Percentiles rank a stretch among this genome's conserved stretches.
Evolutionary conservation across 2,888 invertebrate species (phyloP).

Genomic region (Aricia artaxerxes): DNA sequence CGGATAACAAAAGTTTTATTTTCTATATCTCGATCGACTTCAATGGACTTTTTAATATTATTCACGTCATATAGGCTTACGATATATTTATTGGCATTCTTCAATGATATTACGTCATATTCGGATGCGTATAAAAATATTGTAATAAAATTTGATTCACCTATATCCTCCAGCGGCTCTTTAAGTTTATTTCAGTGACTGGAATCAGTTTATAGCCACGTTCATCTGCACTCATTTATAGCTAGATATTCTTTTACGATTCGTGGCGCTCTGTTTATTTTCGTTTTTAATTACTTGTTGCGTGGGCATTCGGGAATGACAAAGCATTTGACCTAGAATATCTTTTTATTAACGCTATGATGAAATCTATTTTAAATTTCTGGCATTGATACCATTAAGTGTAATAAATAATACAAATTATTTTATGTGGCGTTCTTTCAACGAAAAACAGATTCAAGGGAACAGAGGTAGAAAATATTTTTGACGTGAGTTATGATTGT

Average conservation of each 20-base stretch:
- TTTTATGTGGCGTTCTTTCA: constrained; percentile 26
- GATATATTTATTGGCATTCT: constrained; percentile 64
- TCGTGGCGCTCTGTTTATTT: constrained; percentile 79
- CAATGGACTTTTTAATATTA: constrained; percentile 41
- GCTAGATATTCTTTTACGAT: constrained; percentile 79
- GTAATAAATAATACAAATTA: constrained; percentile 39
- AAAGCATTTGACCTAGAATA: constrained; percentile 60
- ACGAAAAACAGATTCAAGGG: constrained; percentile 25
- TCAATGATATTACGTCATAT: constrained; percentile 56
- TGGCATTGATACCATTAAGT: constrained; percentile 39
- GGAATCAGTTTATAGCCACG: constrained; percentile 76
- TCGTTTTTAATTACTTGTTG: constrained; percentile 79
- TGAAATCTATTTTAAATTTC: constrained; percentile 44
- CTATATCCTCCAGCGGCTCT: constrained; percentile 65
- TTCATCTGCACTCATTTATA: constrained; percentile 79
- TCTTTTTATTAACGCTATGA: constrained; percentile 45
- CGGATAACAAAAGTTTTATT: constrained; percentile 64
- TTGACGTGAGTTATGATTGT: constrained; percentile 24
- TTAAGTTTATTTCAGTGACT: constrained; percentile 78
- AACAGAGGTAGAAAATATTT: constrained; percentile 18
- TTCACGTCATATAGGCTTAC: constrained; percentile 57
- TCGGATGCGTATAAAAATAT: constrained; percentile 47
- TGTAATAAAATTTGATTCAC: constrained; percentile 61
- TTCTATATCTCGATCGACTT: constrained; percentile 39
- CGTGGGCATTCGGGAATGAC: constrained; percentile 74